Base-by-base conservation (phyloP, 2,888 invertebrate genomes). In the Synergus gifuensis region DNA sequence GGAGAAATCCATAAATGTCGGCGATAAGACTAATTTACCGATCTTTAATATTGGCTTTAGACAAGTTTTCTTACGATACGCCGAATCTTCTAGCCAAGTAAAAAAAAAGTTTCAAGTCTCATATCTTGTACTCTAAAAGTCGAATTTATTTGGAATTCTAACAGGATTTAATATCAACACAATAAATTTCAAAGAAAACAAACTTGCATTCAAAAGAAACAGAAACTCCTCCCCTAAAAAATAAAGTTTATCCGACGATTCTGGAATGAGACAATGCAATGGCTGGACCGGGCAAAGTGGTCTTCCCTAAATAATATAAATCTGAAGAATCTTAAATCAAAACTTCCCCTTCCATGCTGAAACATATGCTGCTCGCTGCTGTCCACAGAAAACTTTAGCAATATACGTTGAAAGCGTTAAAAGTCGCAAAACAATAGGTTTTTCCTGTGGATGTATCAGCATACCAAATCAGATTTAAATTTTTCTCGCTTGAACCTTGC, bases 401-500 rank as follows among this genome's bases (percentile, higher is more conserved):
- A 82, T 85, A 84, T 85, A 80, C 66, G 76, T 73, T 22, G 16
- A 77, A 76, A 79, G 66, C 78, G 69, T 77, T 83, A 78, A 83
- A 83, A 83, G 79, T 77, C 82, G 79, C 80, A 83, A 84, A 82
- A 84, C 80, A 79, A 80, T 79, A 36, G 36, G 44, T 67, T 76
- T 76, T 76, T 76, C 77, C 78, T n/a, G 73, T 76, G 60, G 64
- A 63, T 81, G 80, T 84, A 83, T 85, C 82, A 80, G 83, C 83
- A 84, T 81, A 82, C 81, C 76, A 82, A 83, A 84, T 83, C 80
- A 81, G 67, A 84, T 82, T 83, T 78, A 82, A 79, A 83, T 80
- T 81, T 84, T 79, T 76, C 77, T 44, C 22, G 49, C 76, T 60
- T 76, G 40, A 79, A 77, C 77, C 78, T 76, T 58, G 18, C 9